Evolutionary conservation across 2,797 vertebrate species (phyloP).

Genomic region (Spondyliosoma cantharus): DNA sequence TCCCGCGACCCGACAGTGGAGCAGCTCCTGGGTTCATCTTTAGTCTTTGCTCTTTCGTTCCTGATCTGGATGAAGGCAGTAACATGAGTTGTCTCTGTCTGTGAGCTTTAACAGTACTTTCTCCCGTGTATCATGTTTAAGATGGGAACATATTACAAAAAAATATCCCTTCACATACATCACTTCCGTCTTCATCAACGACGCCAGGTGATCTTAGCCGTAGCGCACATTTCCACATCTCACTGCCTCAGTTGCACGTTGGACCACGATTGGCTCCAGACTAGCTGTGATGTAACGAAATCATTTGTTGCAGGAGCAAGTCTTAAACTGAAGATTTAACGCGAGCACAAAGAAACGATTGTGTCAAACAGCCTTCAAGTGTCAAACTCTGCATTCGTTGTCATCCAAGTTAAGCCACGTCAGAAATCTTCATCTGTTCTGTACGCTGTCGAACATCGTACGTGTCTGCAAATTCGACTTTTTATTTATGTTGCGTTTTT

Average conservation of each 20-base stretch:
- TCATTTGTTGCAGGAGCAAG: neutral
- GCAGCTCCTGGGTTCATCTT: slow-evolving; percentile 9
- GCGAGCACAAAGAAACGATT: neutral
- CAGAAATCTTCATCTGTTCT: neutral
- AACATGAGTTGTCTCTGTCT: neutral
- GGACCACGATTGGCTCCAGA: neutral
- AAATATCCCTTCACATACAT: neutral
- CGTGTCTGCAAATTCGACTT: too few species aligned
- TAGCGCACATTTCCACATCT: neutral
- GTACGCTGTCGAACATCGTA: neutral
- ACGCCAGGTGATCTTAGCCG: too few species aligned
- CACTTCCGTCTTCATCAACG: too few species aligned
- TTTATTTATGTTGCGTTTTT: too few species aligned
- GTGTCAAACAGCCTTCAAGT: neutral
- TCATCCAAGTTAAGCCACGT: neutral
- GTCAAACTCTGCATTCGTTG: neutral
- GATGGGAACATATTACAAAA: neutral
- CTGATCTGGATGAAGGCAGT: neutral
- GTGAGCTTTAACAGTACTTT: neutral
- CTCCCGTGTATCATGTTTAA: neutral
- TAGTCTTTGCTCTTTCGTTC: neutral
- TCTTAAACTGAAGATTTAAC: neutral
- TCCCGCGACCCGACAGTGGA: neutral
- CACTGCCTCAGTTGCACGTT: neutral
- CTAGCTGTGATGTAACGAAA: neutral